Evolutionary conservation across 2,888 invertebrate genomes (phyloP), one percentile per base, ranked within the genome.

Genomic region (Nemapogon koenigi): DNA sequence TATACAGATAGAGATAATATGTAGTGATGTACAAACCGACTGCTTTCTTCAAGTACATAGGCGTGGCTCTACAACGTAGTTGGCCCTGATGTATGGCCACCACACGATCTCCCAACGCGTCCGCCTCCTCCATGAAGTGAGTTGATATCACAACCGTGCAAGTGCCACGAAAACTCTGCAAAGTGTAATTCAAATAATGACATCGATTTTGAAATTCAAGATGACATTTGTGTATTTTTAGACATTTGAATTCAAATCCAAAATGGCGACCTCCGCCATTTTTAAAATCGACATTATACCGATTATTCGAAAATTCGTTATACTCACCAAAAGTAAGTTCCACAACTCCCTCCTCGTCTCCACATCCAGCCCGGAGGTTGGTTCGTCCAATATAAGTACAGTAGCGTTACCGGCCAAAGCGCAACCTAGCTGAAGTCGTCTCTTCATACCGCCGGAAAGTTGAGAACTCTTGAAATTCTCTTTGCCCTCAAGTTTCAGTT

Each of bases 61-160:
- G 83, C 2, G 93, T 89, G 16, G 94, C 96, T 58, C 85, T 87
- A 57, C 91, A 90, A 47, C 85, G 83, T 35, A 95, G 68, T 22
- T 61, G 62, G 14, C 94, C 94, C 40, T 81, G 73, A 47, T 89
- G 86, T 67, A 97, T 84, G 45, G 96, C 94, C 0, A 91, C 93
- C 48, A 96, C 91, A 51, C 91, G 84, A 68, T 97, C 95, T 1
- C 93, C 95, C 3, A 97, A 81, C 30, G 90, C 88, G 63, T 96
- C 95, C 3, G 95, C 95, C 65, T 97, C 96, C 66, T 96, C 96
- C 94, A 97, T 95, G 65, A 92, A 92, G 70, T 97, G 96, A 0
- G 96, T 96, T 10, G 92, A 91, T 36, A 97, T 83, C 10, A 97
- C 68, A 48, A 96, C 89, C 0, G 94, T 93, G 48, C 90, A 87